Base-by-base conservation (phyloP, 2,113 vertebrate species). In the Engraulis encrasicolus region DNA sequence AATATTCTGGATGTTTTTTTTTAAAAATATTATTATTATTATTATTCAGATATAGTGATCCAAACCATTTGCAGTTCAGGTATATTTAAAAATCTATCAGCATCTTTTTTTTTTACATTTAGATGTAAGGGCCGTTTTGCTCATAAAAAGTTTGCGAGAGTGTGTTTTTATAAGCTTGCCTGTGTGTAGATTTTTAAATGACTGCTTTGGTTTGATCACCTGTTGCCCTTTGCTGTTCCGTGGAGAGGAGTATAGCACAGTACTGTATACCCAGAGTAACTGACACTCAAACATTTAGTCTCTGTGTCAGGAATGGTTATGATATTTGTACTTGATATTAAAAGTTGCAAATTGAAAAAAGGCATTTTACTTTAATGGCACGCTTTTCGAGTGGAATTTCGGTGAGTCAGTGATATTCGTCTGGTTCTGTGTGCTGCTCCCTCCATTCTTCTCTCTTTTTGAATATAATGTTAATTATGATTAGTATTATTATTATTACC, bases 121-220 rank as follows among this genome's bases (percentile, higher is more conserved):
- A 50, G 82, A 88, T 83, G 82, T 88, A 86, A 81, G 84, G 79
- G 85, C 85, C 85, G 84, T 86, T 82, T 58, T 80, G 66, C 66
- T 74, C 66, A 74, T 78, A n/a, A 18, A 86, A 40, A 58, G 27
- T 38, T 0, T 19, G 1, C 52, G 20, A 66, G 81, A 89, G 80
- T 90, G 86, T 91, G n/a, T n/a, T n/a, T 93, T 91, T 78, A 2
- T 27, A 82, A 82, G 40, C 48, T 45, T 38, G 34, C 18, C 36
- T 74, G 18, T 74, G 79, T 31, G 50, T 71, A 83, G 85, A 83
- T 86, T 78, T 83, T 80, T 77, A 83, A 80, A 77, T 78, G 54
- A 82, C 79, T 78, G 52, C 19, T 48, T 80, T 86, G 81, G 81
- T 80, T 83, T 77, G 54, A 74, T 79, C 38, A 45, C 27, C 23